A percentile compares a stretch with the other conserved stretches of the same genome.
Evolutionary conservation across 2,797 vertebrate genomes (phyloP).

Genomic region (Coranthus polyacanthus): DNA sequence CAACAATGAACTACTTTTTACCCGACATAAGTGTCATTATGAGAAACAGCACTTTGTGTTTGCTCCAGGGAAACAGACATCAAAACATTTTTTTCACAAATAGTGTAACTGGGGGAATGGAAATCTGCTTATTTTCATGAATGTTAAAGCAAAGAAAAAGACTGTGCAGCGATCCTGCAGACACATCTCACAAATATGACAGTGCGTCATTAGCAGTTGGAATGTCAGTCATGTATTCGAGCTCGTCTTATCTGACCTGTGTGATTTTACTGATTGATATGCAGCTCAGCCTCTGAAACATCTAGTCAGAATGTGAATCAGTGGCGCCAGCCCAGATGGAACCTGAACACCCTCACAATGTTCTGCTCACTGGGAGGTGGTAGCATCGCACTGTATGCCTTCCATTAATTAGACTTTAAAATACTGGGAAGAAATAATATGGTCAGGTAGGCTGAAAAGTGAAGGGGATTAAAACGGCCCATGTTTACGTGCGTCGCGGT

Average conservation of each 20-base stretch:
- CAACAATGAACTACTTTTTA: constrained; percentile 23
- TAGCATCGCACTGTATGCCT: neutral
- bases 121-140: neutral
- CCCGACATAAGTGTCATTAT: constrained; percentile 6
- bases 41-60: constrained; percentile 1
- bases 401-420: neutral
- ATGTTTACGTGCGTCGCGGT: no score
- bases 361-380: constrained; percentile 13
- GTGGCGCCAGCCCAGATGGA: constrained; percentile 51
- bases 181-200: constrained; percentile 10
- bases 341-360: constrained; percentile 35
- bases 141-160: neutral
- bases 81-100: constrained; percentile 3
- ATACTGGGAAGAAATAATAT: neutral
- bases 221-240: constrained; percentile 36
- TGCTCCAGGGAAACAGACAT: constrained; percentile 6
- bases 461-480: no score
- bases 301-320: constrained; percentile 65
- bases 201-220: constrained; percentile 34
- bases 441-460: no score
- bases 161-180: neutral
- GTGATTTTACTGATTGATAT: constrained; percentile 54
- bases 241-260: constrained; percentile 24
- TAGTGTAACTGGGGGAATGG: no score
- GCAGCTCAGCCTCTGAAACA: constrained; percentile 32